These are phyloP conservation scores for Gryllus bimaculatus DNA, from an alignment of 1,140 invertebrate genomes.

Conservation along the genomic window DNA sequence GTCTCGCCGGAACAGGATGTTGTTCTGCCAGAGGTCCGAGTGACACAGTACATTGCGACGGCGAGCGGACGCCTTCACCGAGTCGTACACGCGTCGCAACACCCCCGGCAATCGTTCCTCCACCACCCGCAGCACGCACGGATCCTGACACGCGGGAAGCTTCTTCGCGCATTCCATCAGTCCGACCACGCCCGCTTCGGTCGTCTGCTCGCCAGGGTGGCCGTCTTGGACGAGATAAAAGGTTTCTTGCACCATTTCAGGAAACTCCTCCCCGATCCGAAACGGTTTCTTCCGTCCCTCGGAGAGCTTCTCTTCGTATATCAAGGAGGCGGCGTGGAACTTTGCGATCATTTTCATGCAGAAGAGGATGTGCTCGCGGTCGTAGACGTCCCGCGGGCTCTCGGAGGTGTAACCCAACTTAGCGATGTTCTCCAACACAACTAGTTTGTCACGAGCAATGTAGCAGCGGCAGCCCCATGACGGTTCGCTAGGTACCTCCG, in stretches of 20 bases:
- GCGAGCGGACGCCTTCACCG: conserved; percentile 14
- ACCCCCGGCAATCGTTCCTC: conserved; percentile 6
- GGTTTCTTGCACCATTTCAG: not conserved
- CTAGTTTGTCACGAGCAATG: not conserved
- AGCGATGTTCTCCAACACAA: not conserved
- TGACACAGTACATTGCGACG: conserved; percentile 16
- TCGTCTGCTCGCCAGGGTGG: not conserved
- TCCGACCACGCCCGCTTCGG: not conserved
- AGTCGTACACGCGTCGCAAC: not conserved
- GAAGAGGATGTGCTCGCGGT: not conserved
- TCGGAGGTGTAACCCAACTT: not conserved
- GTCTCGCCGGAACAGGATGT: conserved; percentile 9
- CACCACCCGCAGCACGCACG: not conserved
- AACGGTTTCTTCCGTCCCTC: not conserved
- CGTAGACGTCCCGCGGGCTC: not conserved
- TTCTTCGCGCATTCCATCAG: not conserved
- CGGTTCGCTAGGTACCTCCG: not conserved
- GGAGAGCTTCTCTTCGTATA: not conserved
- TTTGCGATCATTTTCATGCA: not conserved
- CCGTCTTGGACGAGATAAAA: not conserved
- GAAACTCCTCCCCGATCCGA: not conserved
- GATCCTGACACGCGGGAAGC: not conserved
- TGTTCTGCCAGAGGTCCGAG: conserved; percentile 6
- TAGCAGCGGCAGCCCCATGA: not conserved
- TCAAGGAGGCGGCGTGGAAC: not conserved